A percentile compares a stretch with the other conserved stretches of the same genome.
Evolutionary conservation across 2,113 vertebrate species (phyloP).

Genomic region (Ammodytes marinus): DNA sequence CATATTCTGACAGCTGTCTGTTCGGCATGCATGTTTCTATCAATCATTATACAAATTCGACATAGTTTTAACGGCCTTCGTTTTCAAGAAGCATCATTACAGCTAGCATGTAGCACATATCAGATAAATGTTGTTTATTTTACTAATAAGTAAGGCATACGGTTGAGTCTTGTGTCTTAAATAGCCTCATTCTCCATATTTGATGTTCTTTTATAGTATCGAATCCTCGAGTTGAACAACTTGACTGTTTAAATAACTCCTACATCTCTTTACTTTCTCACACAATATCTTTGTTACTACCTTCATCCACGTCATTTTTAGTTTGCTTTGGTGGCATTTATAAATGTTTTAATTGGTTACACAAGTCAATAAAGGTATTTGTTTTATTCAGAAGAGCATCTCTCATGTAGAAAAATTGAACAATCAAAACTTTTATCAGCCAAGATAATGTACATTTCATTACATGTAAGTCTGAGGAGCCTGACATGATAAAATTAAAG

Average conservation of each 20-base stretch:
- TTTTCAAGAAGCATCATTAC: neutral
- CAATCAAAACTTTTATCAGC: neutral
- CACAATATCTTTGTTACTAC: neutral
- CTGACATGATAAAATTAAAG: neutral
- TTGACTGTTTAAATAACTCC: neutral
- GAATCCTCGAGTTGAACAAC: neutral
- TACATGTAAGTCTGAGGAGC: neutral
- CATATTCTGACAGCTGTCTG: neutral
- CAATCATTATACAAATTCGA: neutral
- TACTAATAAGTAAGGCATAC: no score
- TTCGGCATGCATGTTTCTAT: neutral
- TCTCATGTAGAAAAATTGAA: neutral
- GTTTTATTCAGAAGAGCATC: slow-evolving; percentile 20
- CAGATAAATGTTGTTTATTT: no score
- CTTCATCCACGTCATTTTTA: neutral
- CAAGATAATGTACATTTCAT: neutral
- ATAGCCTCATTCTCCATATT: no score
- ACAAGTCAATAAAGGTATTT: neutral
- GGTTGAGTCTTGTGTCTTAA: no score
- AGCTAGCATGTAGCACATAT: no score
- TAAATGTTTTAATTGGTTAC: neutral
- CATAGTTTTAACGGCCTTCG: neutral
- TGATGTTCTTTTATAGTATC: neutral
- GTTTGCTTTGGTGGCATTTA: neutral
- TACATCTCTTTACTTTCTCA: no score